Conservation (phyloP, 2,888 invertebrate species). For the Corythucha ciliata region DNA sequence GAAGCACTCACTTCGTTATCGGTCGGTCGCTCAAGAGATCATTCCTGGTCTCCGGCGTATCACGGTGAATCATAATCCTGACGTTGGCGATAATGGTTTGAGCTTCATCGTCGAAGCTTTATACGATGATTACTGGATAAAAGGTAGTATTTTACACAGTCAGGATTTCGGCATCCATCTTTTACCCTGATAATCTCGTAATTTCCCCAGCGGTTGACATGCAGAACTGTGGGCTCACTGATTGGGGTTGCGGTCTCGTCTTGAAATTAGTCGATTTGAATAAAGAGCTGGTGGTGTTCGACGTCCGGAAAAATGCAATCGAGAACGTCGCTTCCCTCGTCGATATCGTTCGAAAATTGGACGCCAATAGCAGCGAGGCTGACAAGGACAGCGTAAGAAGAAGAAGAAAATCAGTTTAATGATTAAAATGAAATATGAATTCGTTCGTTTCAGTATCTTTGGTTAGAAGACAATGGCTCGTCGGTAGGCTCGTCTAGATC, state of each 20-base stretch:
- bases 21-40: slow-evolving; percentile 58
- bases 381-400: no score
- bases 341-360: no score
- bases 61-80: slow-evolving; percentile 58
- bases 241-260: slow-evolving; percentile 49
- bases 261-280: slow-evolving; percentile 47
- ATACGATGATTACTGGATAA: slow-evolving; percentile 71
- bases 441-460: no score
- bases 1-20: slow-evolving; percentile 70
- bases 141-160: slow-evolving; percentile 43
- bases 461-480: no score
- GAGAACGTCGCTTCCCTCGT: slow-evolving; percentile 15
- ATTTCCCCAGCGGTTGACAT: slow-evolving; percentile 54
- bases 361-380: no score
- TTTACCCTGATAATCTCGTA: neutral
- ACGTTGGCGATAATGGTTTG: slow-evolving; percentile 56
- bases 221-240: slow-evolving; percentile 63
- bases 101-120: slow-evolving; percentile 55
- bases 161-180: neutral
- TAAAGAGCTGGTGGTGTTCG: slow-evolving; percentile 39
- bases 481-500: no score
- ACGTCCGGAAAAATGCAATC: slow-evolving; percentile 52
- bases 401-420: no score
- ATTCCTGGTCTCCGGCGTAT: slow-evolving; percentile 65
- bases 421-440: no score